A percentile compares a stretch with the other conserved stretches of the same genome.
phyloP scores from a whole-genome alignment of 2,888 invertebrate species.

The Abscondita cerata region DNA sequence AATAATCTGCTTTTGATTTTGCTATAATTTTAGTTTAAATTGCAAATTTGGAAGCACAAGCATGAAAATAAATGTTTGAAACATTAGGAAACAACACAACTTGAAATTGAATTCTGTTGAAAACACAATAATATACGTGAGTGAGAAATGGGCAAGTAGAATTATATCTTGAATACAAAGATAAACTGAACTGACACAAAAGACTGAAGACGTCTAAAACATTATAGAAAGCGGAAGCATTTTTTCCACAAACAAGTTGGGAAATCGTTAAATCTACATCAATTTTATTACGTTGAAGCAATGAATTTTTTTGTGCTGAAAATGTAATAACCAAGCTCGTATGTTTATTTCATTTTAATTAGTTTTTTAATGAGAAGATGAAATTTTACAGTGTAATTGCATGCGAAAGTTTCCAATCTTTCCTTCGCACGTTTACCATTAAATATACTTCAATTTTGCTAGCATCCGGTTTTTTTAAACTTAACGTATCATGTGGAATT shows the following conservation, averaged over 20 bases:
- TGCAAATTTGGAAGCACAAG: slow-evolving; percentile 3
- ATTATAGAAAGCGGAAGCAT: slow-evolving; percentile 6
- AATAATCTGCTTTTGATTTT: neutral
- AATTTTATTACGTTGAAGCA: too few relatives aligned
- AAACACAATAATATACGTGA: slow-evolving; percentile 11
- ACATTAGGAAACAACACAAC: slow-evolving; percentile 10
- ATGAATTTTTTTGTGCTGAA: neutral
- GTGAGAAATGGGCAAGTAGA: slow-evolving; percentile 13
- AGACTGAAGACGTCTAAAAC: slow-evolving; percentile 9
- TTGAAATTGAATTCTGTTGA: slow-evolving; percentile 12
- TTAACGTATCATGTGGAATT: too few relatives aligned
- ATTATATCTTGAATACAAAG: slow-evolving; percentile 13
- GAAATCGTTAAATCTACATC: neutral
- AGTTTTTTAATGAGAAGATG: neutral
- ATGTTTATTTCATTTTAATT: neutral
- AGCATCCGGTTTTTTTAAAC: too few relatives aligned
- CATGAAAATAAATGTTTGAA: slow-evolving; percentile 9
- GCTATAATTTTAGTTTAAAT: neutral
- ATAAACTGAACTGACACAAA: slow-evolving; percentile 12
- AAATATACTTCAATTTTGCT: too few relatives aligned
- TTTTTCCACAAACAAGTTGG: neutral
- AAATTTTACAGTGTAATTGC: too few relatives aligned
- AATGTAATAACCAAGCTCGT: neutral
- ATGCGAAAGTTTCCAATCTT: neutral
- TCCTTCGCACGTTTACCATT: neutral